Evolutionary conservation across 30 jellyfish, hydroid and myxozoan species (phyloP).

Genomic region (Rhopilema esculentum): DNA sequence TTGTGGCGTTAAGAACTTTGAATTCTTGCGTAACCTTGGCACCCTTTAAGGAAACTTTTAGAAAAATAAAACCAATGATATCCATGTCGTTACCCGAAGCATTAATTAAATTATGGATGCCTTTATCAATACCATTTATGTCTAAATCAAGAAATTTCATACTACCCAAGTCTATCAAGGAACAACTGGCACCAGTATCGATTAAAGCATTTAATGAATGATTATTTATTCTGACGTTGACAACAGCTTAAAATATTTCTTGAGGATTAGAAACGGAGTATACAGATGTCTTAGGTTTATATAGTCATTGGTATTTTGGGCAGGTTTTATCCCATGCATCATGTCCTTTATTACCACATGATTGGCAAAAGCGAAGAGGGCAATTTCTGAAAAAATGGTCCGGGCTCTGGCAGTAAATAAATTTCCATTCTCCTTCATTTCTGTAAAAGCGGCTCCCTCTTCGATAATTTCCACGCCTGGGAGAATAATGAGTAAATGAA

Average conservation of each 20-base stretch:
- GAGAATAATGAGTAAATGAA: too few relatives aligned
- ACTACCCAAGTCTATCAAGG: constrained; percentile 59
- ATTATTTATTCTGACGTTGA: constrained; percentile 20
- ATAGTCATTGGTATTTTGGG: constrained; percentile 57
- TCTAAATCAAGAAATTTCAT: constrained; percentile 7
- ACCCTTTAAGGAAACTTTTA: not conserved
- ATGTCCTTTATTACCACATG: constrained; percentile 65
- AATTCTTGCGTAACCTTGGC: constrained; percentile 10
- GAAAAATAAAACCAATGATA: constrained; percentile 24
- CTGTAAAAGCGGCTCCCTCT: constrained; percentile 13
- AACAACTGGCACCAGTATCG: constrained; percentile 70
- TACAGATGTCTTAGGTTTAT: too few relatives aligned
- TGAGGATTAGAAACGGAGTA: too few relatives aligned
- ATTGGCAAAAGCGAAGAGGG: constrained; percentile 54
- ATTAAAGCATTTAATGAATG: constrained; percentile 23
- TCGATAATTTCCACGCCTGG: constrained; percentile 4
- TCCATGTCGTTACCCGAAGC: constrained; percentile 66
- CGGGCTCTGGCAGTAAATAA: constrained; percentile 60
- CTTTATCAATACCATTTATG: not conserved
- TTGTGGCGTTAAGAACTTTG: constrained; percentile 49
- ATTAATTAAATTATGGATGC: constrained; percentile 14
- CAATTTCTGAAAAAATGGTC: constrained; percentile 49
- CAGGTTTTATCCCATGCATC: constrained; percentile 58
- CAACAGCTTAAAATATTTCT: constrained; percentile 44
- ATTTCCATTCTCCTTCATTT: constrained; percentile 35